Conservation (phyloP, 2,797 vertebrate genomes). For the Silurus lanzhouensis region DNA sequence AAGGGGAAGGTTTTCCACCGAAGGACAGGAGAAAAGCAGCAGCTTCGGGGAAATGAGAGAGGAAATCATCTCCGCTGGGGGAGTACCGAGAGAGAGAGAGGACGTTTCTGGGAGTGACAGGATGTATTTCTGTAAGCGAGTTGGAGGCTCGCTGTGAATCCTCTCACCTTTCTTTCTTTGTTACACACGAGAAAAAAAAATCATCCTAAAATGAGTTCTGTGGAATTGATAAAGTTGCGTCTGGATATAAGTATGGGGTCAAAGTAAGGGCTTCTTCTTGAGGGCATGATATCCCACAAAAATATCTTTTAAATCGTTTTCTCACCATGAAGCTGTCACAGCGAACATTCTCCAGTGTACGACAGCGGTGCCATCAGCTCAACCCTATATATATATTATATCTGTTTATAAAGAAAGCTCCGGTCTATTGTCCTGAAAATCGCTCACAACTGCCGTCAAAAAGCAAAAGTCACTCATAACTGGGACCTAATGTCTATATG, state of each 20-base stretch:
- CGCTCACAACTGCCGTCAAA: neutral
- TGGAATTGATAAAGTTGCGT: neutral
- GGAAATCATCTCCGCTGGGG: conserved; percentile 71
- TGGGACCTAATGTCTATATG: too few species aligned
- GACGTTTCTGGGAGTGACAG: conserved; percentile 37
- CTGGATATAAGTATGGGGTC: neutral
- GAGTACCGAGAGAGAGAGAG: conserved; percentile 75
- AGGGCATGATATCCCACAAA: neutral
- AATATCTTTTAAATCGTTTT: conserved; percentile 10
- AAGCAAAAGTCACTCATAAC: neutral
- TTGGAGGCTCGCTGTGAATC: conserved; percentile 20
- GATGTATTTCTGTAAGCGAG: conserved; percentile 30
- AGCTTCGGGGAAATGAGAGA: conserved; percentile 56
- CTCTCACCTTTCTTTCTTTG: conserved; percentile 4
- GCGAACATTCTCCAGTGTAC: neutral
- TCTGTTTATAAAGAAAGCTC: neutral
- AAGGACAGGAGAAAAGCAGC: conserved; percentile 42
- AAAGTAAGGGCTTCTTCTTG: conserved; percentile 10
- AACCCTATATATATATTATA: neutral
- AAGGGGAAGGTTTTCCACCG: conserved; percentile 67
- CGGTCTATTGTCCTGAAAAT: neutral
- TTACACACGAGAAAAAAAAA: neutral
- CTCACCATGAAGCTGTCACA: neutral
- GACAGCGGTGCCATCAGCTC: neutral
- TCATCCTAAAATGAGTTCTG: neutral